These are phyloP conservation scores for Balanococcus diminutus DNA, from an alignment of 2,888 invertebrate genomes.

Conservation along the genomic window DNA sequence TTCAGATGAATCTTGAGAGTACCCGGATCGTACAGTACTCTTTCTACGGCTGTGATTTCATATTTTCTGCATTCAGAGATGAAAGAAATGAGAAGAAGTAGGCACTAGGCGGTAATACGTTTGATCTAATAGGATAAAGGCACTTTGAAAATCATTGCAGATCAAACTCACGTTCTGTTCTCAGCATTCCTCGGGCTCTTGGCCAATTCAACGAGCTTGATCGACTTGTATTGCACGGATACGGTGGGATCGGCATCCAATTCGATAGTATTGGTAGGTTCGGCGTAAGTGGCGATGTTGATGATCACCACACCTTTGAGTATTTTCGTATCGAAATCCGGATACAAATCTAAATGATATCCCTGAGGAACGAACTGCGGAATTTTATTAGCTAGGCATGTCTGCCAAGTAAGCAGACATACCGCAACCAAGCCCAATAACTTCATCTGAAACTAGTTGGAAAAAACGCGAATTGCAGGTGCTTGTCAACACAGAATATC, in stretches of 20 bases:
- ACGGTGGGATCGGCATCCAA: conserved; percentile 46
- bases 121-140: not conserved
- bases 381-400: conserved; percentile 6
- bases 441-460: not conserved
- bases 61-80: not conserved
- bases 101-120: not conserved
- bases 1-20: conserved; percentile 38
- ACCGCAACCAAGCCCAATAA: not conserved
- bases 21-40: conserved; percentile 20
- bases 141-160: not conserved
- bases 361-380: conserved; percentile 49
- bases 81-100: not conserved
- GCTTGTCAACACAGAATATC: not conserved
- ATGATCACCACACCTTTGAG: conserved; percentile 36
- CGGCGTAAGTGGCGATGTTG: conserved; percentile 45
- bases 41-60: conserved; percentile 42
- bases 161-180: conserved; percentile 27
- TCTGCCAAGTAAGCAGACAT: not conserved
- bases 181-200: not conserved
- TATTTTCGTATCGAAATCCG: conserved; percentile 6
- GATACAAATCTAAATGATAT: conserved; percentile 48
- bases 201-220: not conserved
- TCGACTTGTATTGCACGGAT: conserved; percentile 32
- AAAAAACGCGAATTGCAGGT: not conserved
- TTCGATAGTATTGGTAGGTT: conserved; percentile 45